Evolutionary conservation across 2,113 vertebrate genomes (phyloP).

Genomic region (Lagopus muta): DNA sequence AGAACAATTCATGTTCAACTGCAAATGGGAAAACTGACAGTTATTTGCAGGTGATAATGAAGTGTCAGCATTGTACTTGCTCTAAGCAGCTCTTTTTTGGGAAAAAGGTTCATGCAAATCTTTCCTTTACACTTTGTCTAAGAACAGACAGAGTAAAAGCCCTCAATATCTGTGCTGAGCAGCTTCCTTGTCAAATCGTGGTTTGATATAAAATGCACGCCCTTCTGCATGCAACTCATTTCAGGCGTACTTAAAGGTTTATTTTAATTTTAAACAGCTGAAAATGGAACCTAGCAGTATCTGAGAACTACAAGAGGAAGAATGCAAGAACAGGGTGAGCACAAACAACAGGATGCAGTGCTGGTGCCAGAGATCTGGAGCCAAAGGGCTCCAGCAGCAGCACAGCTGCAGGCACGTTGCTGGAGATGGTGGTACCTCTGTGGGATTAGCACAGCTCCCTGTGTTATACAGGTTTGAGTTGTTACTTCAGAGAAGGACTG

Average conservation of each 20-base stretch:
- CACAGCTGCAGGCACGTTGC: background rate
- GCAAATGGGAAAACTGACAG: background rate
- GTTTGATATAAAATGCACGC: background rate
- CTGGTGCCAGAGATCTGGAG: background rate
- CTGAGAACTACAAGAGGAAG: background rate
- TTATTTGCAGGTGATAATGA: background rate
- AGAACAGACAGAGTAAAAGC: background rate
- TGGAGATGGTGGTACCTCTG: background rate
- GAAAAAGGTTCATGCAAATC: background rate
- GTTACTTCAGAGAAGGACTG: background rate
- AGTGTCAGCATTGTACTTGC: background rate
- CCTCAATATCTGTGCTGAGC: background rate
- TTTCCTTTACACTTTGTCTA: background rate
- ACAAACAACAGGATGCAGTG: slow-evolving; percentile 38
- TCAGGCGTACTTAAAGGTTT: background rate
- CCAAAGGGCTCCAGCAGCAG: background rate
- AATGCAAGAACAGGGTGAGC: background rate
- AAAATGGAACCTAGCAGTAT: background rate
- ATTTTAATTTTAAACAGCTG: background rate
- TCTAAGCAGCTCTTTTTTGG: background rate
- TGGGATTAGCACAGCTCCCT: background rate
- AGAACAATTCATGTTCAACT: background rate
- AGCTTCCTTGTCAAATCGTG: background rate
- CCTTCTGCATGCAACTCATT: background rate
- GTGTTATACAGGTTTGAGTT: background rate